Percentiles rank a stretch among this genome's conserved stretches.
Conservation (phyloP, 2,888 invertebrate species). For the Hyalella azteca region DNA sequence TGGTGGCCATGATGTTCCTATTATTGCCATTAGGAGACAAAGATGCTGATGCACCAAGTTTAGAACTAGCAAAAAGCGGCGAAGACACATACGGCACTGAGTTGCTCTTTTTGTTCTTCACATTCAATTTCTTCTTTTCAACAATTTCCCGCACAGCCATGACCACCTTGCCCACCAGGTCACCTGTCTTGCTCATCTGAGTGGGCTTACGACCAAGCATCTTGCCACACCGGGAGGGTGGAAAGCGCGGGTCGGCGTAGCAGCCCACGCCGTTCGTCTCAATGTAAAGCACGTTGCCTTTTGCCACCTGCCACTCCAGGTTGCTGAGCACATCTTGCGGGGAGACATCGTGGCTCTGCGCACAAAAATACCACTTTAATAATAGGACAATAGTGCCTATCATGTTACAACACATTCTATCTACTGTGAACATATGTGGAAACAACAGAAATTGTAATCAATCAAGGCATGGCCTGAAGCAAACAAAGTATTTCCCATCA, state of each 20-base stretch:
- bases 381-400: no score
- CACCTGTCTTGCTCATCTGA: conserved; percentile 51
- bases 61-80: background rate
- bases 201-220: conserved; percentile 52
- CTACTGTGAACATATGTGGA: no score
- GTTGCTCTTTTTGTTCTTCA: conserved; percentile 11
- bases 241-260: conserved; percentile 56
- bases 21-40: conserved; percentile 37
- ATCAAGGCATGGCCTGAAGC: no score
- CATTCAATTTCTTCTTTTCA: conserved; percentile 32
- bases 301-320: conserved; percentile 55
- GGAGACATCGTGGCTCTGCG: conserved; percentile 39
- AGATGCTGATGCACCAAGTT: background rate
- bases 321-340: conserved; percentile 56
- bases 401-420: no score
- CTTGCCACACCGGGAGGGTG: conserved; percentile 50
- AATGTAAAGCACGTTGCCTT: conserved; percentile 54
- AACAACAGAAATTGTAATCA: no score
- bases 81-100: background rate
- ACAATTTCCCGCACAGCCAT: conserved; percentile 49
- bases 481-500: no score
- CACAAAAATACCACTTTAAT: no score
- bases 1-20: conserved; percentile 44
- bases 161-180: conserved; percentile 57
- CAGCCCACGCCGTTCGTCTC: conserved; percentile 52